A percentile compares a stretch with the other conserved stretches of the same genome.
Conservation (phyloP, 2,797 vertebrate species). For the Pampus argenteus region DNA sequence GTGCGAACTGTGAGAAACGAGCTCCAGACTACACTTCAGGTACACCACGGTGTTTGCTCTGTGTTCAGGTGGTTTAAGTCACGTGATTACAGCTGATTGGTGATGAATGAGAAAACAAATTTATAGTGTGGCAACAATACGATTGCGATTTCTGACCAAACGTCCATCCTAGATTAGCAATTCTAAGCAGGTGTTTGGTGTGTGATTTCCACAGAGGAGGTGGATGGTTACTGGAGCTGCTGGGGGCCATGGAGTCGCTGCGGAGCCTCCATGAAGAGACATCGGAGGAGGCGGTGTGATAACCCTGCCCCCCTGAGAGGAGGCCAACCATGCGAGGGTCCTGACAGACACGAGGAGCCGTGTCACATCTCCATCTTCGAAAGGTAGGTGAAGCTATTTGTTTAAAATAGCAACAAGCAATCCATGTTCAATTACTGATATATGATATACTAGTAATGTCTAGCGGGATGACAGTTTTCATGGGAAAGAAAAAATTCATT, state of each 20-base stretch:
- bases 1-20: constrained; percentile 86
- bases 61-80: not conserved
- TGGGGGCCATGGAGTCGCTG: constrained; percentile 93
- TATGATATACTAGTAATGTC: not conserved
- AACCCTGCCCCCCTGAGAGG: constrained; percentile 86
- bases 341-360: constrained; percentile 77
- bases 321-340: constrained; percentile 86
- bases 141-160: too few relatives aligned
- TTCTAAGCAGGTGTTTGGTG: not conserved
- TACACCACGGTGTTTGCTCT: constrained; percentile 48
- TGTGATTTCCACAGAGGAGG: constrained; percentile 77
- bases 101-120: not conserved
- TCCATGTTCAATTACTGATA: too few relatives aligned
- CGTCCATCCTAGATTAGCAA: not conserved
- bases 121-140: too few relatives aligned
- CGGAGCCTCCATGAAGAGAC: constrained; percentile 80
- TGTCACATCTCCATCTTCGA: constrained; percentile 90
- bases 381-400: constrained; percentile 66
- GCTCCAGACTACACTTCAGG: constrained; percentile 87
- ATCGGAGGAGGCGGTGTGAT: constrained; percentile 86
- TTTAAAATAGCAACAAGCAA: not conserved
- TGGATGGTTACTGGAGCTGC: constrained; percentile 93
- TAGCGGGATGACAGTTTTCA: too few relatives aligned
- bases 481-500: not conserved
- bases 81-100: not conserved